Evolutionary conservation across 2,888 invertebrate species (phyloP).

Genomic region (Dromius quadrimaculatus): DNA sequence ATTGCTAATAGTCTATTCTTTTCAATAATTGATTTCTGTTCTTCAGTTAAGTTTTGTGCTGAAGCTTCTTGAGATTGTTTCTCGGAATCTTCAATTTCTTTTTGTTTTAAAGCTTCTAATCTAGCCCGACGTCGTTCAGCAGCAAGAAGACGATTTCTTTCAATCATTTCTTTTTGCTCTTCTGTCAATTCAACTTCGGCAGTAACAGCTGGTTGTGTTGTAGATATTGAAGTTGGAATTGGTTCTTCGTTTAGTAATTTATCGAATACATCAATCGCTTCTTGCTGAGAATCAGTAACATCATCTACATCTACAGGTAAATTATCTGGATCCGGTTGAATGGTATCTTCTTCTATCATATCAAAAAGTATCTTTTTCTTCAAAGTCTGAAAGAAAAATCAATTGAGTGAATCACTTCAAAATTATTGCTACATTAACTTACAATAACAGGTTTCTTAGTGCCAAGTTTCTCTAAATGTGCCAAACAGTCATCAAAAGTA

Average conservation of each 20-base stretch:
- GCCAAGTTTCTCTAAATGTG: conserved; percentile 85
- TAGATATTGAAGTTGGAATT: conserved; percentile 55
- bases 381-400: conserved; percentile 69
- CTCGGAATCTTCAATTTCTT: background rate
- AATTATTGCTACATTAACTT: conserved; percentile 57
- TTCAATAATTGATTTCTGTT: conserved; percentile 77
- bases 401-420: background rate
- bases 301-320: conserved; percentile 54
- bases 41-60: conserved; percentile 68
- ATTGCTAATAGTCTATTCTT: conserved; percentile 68
- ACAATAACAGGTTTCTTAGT: conserved; percentile 84
- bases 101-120: conserved; percentile 41
- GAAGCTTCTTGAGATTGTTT: background rate
- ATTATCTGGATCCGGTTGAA: conserved; percentile 10
- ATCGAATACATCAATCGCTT: conserved; percentile 61
- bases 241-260: conserved; percentile 66
- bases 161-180: conserved; percentile 77
- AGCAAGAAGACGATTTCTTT: conserved; percentile 70
- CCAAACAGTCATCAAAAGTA: conserved; percentile 87
- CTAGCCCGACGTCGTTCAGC: conserved; percentile 36
- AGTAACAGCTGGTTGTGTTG: conserved; percentile 63
- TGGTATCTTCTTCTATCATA: conserved; percentile 69
- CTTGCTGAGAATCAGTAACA: conserved; percentile 1
- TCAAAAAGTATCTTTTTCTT: conserved; percentile 76
- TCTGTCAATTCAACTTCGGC: conserved; percentile 66